These are phyloP conservation scores for Hirtodrosophila histrioides DNA, from an alignment of 2,888 invertebrate species.

Conservation along the genomic window DNA sequence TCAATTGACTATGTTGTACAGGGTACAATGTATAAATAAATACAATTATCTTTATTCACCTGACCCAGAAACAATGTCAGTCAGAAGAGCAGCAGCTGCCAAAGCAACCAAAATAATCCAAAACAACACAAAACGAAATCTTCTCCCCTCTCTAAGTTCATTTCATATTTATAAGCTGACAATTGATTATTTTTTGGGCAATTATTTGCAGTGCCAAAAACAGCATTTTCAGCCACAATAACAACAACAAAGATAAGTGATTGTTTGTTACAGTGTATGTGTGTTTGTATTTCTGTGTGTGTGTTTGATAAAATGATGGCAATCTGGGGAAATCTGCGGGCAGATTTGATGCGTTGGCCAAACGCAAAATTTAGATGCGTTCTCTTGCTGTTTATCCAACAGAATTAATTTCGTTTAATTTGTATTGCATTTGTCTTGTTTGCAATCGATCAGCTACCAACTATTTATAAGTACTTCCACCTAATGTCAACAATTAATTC, in stretches of 20 bases:
- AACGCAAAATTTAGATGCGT: neutral
- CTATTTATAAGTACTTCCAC: conserved; percentile 7
- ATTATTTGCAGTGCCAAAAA: conserved; percentile 56
- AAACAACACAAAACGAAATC: conserved; percentile 5
- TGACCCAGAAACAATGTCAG: conserved; percentile 17
- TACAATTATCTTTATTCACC: conserved; percentile 34
- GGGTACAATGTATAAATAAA: conserved; percentile 12
- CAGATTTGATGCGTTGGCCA: conserved; percentile 13
- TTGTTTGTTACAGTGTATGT: conserved; percentile 5
- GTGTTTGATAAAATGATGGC: conserved; percentile 9
- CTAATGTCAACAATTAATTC: conserved; percentile 36
- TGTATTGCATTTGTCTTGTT: conserved; percentile 1
- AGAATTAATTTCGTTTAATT: conserved; percentile 6
- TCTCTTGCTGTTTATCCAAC: conserved; percentile 12
- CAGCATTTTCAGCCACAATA: conserved; percentile 32
- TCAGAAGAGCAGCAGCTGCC: conserved; percentile 13
- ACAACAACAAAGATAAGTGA: conserved; percentile 29
- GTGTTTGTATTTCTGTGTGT: conserved; percentile 6
- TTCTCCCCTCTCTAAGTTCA: conserved; percentile 20
- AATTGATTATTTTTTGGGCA: conserved; percentile 56
- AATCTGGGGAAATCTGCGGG: conserved; percentile 7
- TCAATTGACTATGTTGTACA: neutral
- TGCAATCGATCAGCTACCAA: conserved; percentile 21
- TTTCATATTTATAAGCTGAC: conserved; percentile 63
- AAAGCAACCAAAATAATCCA: conserved; percentile 14